phyloP scores from a whole-genome alignment of 2,888 invertebrate genomes.

The Halocaridina rubra region DNA sequence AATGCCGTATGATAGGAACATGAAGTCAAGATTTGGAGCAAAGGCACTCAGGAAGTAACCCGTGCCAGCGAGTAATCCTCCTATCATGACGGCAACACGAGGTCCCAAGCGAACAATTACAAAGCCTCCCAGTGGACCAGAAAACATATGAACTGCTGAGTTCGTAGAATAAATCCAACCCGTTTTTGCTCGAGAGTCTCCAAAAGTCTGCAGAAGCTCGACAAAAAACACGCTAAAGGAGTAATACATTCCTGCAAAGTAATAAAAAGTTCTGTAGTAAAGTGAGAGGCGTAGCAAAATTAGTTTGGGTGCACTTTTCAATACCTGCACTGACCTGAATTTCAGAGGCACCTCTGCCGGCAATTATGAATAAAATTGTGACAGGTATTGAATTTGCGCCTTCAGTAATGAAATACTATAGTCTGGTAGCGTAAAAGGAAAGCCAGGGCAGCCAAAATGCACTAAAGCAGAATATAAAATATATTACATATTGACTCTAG shows the following conservation, averaged over 20 bases:
- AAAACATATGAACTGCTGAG: constrained; percentile 63
- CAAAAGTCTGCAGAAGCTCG: constrained; percentile 63
- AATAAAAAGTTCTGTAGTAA: too few species aligned
- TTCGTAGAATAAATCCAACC: constrained; percentile 65
- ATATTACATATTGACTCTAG: too few species aligned
- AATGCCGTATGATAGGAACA: constrained; percentile 72
- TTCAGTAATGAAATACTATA: too few species aligned
- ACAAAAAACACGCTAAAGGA: constrained; percentile 64
- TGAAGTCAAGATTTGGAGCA: constrained; percentile 70
- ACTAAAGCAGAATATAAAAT: too few species aligned
- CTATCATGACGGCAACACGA: constrained; percentile 71
- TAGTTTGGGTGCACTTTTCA: too few species aligned
- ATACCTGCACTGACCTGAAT: too few species aligned
- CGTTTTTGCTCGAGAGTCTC: constrained; percentile 61
- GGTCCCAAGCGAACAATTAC: constrained; percentile 72
- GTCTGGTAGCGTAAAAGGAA: too few species aligned
- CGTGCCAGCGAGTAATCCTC: constrained; percentile 70
- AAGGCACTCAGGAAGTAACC: constrained; percentile 71
- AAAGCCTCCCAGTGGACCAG: constrained; percentile 72
- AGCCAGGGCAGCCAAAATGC: too few species aligned
- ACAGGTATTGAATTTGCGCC: too few species aligned
- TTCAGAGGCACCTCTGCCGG: too few species aligned
- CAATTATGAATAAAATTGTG: too few species aligned
- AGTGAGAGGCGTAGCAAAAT: too few species aligned
- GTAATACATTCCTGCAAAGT: constrained; percentile 52